Base-by-base conservation (phyloP, 2,113 vertebrate species). In the Channa argus region DNA sequence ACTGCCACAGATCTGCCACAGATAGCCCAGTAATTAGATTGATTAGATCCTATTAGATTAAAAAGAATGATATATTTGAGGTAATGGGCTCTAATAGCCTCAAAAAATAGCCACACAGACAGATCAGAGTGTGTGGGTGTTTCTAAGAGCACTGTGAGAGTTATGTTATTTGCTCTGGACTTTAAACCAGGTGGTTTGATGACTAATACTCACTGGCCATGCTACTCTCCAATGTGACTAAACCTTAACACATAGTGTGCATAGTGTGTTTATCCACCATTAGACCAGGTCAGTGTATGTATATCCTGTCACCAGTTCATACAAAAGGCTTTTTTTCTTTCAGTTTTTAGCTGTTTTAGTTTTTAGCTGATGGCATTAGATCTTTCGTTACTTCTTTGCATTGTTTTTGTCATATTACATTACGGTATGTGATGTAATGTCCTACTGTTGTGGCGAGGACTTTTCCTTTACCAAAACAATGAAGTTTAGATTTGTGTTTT, bases 161-260 rank as follows among this genome's bases (percentile, higher is more conserved):
- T 45, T 37, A 8, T 49, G 67, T 39, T 76, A 64, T 82, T 86
- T 81, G 39, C 74, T 70, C 64, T 41, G n/a, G 54, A 49, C 37
- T 76, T 55, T 34, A 43, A 76, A 80, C 38, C 76, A 59, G 71
- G 75, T 63, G 67, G 71, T 61, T 53, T 44, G 60, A 75, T 86
- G 80, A 85, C 55, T 87, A 52, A 85, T 47, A 54, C 64, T 64
- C 60, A 70, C 13, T 37, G 53, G 61, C 65, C 38, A 2, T 37
- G 80, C 60, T 85, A 66, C 84, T 83, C 74, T 86, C 8, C 39
- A 64, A 13, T 63, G 51, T 82, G 82, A 82, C 74, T 88, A 74
- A 78, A 24, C 38, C 56, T 33, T 14, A 41, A 60, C 71, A 39
- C 41, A 24, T 24, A 24, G 24, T 24, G 24, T 38, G 47, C 62